Base-by-base conservation (phyloP, 2,113 vertebrate genomes). In the Girardinichthys multiradiatus region DNA sequence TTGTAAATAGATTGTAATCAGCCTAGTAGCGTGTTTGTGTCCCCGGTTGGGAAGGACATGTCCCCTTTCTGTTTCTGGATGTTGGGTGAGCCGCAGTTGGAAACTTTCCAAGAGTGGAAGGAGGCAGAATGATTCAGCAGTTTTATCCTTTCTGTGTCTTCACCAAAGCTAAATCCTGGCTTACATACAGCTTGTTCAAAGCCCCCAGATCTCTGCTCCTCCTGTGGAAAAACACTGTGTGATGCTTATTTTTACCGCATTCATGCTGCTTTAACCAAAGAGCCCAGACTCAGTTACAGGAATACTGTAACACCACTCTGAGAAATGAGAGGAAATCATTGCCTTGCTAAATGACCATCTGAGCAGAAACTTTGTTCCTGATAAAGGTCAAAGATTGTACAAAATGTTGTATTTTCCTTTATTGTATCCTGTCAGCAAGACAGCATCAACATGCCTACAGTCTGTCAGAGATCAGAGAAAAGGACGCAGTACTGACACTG, bases 51-150 rank as follows among this genome's bases (percentile, higher is more conserved):
- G 67, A 64, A 83, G 86, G 83, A 82, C 81, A 27, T 62, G 77
- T 70, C 60, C 74, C 59, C 64, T 79, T 63, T 73, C 67, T 68
- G 70, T 63, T 59, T 77, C 62, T 68, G 35, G 74, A 82, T 75
- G 69, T 74, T 35, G 74, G 75, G n/a, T 10, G 37, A 64, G 77
- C 78, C 68, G 80, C 58, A 72, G 66, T 70, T 87, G 82, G 83
- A 89, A 57, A 19, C 54, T 45, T 42, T 74, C 72, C 80, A 85
- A 26, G 45, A 57, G 80, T 59, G 77, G 64, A 63, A 77, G 81
- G 79, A 75, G 67, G 67, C 57, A 82, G 68, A 83, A 77, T 91
- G 86, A 92, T 70, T 87, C 87, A 90, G 88, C 90, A 80, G 57
- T 90, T 85, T 84, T 59, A 69, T 73, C 68, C 70, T 8, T 45